Evolutionary conservation across 53 echinoderm and acorn worm genomes (phyloP), one percentile per base, ranked within the genome.

Genomic region (Actinopyga echinites): DNA sequence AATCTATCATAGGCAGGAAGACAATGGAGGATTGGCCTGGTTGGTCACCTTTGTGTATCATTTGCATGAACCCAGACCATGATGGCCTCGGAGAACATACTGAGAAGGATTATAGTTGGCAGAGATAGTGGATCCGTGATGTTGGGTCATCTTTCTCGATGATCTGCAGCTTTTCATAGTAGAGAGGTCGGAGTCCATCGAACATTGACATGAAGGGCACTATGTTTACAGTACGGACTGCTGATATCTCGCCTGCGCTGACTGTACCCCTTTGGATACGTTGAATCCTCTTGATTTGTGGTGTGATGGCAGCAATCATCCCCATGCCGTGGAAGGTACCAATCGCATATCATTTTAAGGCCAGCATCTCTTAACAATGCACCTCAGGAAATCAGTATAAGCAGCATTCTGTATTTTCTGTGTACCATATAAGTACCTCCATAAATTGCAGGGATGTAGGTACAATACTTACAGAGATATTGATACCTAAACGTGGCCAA

Each of bases 321-420:
- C 90, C 93, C 89, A 89, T 90, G 23, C 85, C 92, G 86, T 92
- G 92, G 52, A 92, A 92, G 43, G 92, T 89, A 9, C 28, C 62
- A 15, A 61, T 55, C n/a, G 90, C 90, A 90, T 87, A n/a, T n/a
- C n/a, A n/a, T n/a, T n/a, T n/a, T n/a, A n/a, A n/a, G n/a, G n/a
- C n/a, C n/a, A n/a, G n/a, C n/a, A n/a, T n/a, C n/a, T n/a, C n/a
- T n/a, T n/a, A n/a, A n/a, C n/a, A n/a, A n/a, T n/a, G n/a, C n/a
- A n/a, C n/a, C n/a, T n/a, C n/a, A n/a, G n/a, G n/a, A n/a, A 12
- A 12, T 54, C 55, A 12, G 19, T 54, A n/a, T n/a, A n/a, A n/a
- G n/a, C n/a, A n/a, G n/a, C n/a, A n/a, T n/a, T n/a, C n/a, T n/a
- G n/a, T n/a, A 54, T 54, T 54, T 54, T 54, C 55, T 54, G 55